Evolutionary conservation across 1,140 invertebrate genomes (phyloP).

Genomic region (Zaprionus kolodkinae): DNA sequence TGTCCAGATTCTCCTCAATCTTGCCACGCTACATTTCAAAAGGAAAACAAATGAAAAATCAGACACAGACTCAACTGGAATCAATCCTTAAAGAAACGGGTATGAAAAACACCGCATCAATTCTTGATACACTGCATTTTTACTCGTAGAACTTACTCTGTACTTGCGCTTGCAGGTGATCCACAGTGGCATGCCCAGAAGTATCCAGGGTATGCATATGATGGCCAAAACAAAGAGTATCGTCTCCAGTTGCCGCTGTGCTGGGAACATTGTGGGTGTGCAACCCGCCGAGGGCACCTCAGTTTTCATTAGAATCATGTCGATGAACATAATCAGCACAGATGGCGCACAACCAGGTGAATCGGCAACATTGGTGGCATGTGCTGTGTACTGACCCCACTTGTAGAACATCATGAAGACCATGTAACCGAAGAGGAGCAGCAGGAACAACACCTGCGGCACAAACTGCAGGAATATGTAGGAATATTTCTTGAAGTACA

Average conservation of each 20-base stretch:
- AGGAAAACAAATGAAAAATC: neutral
- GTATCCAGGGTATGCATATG: slow-evolving; percentile 95
- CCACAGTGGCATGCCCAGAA: slow-evolving; percentile 94
- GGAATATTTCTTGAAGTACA: slow-evolving; percentile 91
- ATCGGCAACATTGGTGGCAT: slow-evolving; percentile 83
- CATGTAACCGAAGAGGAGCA: slow-evolving; percentile 96
- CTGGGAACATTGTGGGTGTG: slow-evolving; percentile 89
- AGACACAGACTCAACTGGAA: neutral
- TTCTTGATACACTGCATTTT: too few relatives aligned
- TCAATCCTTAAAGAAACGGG: too few relatives aligned
- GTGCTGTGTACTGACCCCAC: slow-evolving; percentile 91
- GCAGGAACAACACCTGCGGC: slow-evolving; percentile 95
- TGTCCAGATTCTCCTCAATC: slow-evolving; percentile 43
- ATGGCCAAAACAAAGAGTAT: slow-evolving; percentile 90
- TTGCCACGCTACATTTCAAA: neutral
- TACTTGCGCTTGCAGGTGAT: slow-evolving; percentile 80
- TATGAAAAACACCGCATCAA: too few relatives aligned
- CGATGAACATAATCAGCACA: slow-evolving; percentile 95
- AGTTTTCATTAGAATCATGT: slow-evolving; percentile 93
- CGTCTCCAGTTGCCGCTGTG: slow-evolving; percentile 89
- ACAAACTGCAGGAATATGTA: slow-evolving; percentile 96
- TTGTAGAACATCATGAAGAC: slow-evolving; percentile 96
- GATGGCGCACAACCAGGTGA: slow-evolving; percentile 92
- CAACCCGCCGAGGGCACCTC: slow-evolving; percentile 85
- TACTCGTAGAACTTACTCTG: slow-evolving; percentile 24